A percentile compares a stretch with the other conserved stretches of the same genome.
Evolutionary conservation across 2,113 vertebrate genomes (phyloP).

Genomic region (Triplophysa dalaica): DNA sequence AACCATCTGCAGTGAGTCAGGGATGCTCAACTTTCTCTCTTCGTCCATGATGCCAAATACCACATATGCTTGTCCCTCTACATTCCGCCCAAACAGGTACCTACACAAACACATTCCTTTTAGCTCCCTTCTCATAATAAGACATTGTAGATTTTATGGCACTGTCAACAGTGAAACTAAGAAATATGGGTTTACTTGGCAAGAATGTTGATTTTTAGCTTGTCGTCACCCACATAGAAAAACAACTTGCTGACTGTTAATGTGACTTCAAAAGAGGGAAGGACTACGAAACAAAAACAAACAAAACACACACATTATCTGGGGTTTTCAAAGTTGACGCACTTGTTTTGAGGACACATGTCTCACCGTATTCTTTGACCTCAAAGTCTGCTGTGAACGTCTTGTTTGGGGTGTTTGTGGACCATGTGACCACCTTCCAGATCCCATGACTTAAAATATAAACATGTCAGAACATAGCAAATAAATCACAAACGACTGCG

Average conservation of each 20-base stretch:
- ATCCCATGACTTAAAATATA: conserved; percentile 48
- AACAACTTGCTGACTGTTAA: conserved; percentile 65
- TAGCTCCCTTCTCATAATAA: neutral
- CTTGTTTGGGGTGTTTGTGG: conserved; percentile 44
- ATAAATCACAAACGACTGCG: neutral
- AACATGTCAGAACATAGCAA: too few relatives aligned
- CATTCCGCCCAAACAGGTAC: conserved; percentile 72
- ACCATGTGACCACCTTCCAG: conserved; percentile 50
- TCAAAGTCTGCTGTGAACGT: conserved; percentile 58
- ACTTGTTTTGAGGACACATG: neutral
- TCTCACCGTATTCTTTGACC: conserved; percentile 62
- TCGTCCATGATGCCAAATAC: conserved; percentile 69
- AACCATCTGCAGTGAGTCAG: too few relatives aligned
- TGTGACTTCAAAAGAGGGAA: conserved; percentile 71
- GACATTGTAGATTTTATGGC: too few relatives aligned
- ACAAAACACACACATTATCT: neutral
- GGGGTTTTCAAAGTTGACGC: neutral
- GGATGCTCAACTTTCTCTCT: too few relatives aligned
- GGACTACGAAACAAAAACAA: conserved; percentile 37
- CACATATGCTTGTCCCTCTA: conserved; percentile 69
- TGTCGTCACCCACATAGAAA: conserved; percentile 71
- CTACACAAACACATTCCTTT: conserved; percentile 53
- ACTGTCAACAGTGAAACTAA: neutral
- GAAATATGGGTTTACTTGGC: conserved; percentile 40
- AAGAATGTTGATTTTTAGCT: conserved; percentile 67